Evolutionary conservation across 2,797 vertebrate genomes (phyloP), one percentile per base, ranked within the genome.

Genomic region (Tapirus indicus): DNA sequence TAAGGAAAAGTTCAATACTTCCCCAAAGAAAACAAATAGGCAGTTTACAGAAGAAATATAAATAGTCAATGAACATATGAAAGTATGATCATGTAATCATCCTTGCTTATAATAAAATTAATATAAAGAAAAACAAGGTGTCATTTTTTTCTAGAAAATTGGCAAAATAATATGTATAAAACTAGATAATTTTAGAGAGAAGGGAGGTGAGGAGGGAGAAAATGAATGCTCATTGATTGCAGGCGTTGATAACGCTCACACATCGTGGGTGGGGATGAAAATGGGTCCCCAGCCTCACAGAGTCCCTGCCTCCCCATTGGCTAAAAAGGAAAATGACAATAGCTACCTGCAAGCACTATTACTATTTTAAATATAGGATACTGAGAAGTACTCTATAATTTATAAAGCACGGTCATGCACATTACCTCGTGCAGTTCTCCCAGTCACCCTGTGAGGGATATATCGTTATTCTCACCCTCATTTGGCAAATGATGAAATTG

Each of bases 71-170:
- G 95, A 94, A 93, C 6, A 62, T 35, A 54, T n/a, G 41, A 90
- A 89, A 88, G 58, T 74, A 68, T 41, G 60, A 74, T 41, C 64
- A 47, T 49, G 72, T 21, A 62, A 62, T 52, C 35, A 94, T 56
- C n/a, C 74, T 77, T 71, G 3, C 7, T 91, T 71, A 77, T 44
- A 75, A 93, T 66, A 96, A 92, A 93, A 82, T 88, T 25, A 80
- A 66, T 66, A 52, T 69, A 35, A 62, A 80, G 54, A 72, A 94
- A 92, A 95, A 83, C 29, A 83, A 91, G 72, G 0, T 78, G 62
- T 49, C 1, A 0, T 32, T 87, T 91, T 87, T 64, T 44, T 14
- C 41, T 77, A 77, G 21, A 68, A 84, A 92, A 41, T 1, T 92
- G 72, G 41, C 44, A 85, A 95, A 84, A n/a, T 11, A 52, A 38